Evolutionary conservation across 2,888 invertebrate genomes (phyloP), one percentile per base, ranked within the genome.

Genomic region (Schizaphis graminum): DNA sequence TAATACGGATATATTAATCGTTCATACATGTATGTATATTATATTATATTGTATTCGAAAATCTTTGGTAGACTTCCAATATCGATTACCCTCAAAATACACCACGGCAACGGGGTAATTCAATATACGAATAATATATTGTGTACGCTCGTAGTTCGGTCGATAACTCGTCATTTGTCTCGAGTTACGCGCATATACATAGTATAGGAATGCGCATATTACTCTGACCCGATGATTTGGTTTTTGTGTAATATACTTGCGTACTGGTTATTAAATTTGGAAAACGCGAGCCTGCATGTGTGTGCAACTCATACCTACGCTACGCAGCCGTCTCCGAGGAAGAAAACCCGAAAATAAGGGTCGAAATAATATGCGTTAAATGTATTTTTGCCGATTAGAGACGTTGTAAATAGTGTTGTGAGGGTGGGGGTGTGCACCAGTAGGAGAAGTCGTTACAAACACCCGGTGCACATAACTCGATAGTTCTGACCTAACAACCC

Each of bases 311-410:
- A 35, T 77, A 35, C 77, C 77, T 35, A 77, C 21, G 21, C 35
- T 77, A 21, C 35, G 21, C 77, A 77, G 77, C 35, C 77, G 77
- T 21, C 35, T 77, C 35, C 77, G 21, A 94, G 95, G 95, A 95
- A 53, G 91, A 86, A 95, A 35, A 95, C 94, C 95, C 94, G 94
- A 85, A 93, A 41, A 77, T 77, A 77, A 77, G 92, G 61, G 56
- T 84, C 41, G 89, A 57, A 41, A 84, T 77, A 93, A 87, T 61
- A 77, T 35, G 89, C 77, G 92, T 89, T 94, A 87, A 93, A 89
- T 49, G 89, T 89, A 92, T 89, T 77, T 94, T 77, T 87, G 94
- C 92, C 94, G 92, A 93, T 93, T 93, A 93, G 67, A 89, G 92
- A 88, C 87, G 61, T 88, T 88, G 92, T 67, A 67, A 87, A 92